Percentiles rank a stretch among this genome's conserved stretches.
Conservation (phyloP, 1,140 invertebrate genomes). For the Drosophila athabasca region DNA sequence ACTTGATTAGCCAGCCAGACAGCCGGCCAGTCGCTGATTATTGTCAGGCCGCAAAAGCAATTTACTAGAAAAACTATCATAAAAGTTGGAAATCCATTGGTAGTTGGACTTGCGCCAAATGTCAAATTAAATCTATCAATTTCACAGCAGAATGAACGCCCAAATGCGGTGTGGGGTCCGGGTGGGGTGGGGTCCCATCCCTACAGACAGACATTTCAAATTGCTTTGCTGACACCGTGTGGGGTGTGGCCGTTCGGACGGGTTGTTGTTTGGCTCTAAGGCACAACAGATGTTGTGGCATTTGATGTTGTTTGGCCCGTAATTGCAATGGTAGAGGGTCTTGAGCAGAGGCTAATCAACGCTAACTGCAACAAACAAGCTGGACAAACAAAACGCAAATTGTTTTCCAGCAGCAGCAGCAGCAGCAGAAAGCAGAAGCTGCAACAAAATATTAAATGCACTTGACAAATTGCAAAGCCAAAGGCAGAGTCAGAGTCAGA, state of each 20-base stretch:
- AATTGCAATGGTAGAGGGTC: conserved; percentile 58
- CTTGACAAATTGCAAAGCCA: conserved; percentile 74
- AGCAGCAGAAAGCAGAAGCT: not conserved
- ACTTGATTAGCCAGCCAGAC: conserved; percentile 51
- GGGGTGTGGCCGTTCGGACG: conserved; percentile 44
- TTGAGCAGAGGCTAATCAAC: conserved; percentile 67
- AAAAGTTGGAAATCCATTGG: conserved; percentile 26
- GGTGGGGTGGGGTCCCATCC: not conserved
- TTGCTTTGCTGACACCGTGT: conserved; percentile 73
- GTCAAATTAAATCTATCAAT: conserved; percentile 71
- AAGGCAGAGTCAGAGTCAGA: conserved; percentile 17
- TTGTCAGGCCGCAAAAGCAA: conserved; percentile 73
- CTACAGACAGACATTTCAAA: conserved; percentile 65
- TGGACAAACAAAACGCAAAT: conserved; percentile 79
- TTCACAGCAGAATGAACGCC: conserved; percentile 71
- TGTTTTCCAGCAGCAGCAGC: conserved; percentile 50
- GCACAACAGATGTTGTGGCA: conserved; percentile 38
- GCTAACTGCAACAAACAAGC: conserved; percentile 80
- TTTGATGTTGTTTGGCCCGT: conserved; percentile 41
- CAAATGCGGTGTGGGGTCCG: conserved; percentile 66
- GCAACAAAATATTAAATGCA: conserved; percentile 74
- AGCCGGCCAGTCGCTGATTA: conserved; percentile 42
- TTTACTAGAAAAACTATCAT: conserved; percentile 41
- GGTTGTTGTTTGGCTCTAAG: conserved; percentile 39
- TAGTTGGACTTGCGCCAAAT: conserved; percentile 47